Base-by-base conservation (phyloP, 2,113 vertebrate species). In the Rhinolophus sinicus region DNA sequence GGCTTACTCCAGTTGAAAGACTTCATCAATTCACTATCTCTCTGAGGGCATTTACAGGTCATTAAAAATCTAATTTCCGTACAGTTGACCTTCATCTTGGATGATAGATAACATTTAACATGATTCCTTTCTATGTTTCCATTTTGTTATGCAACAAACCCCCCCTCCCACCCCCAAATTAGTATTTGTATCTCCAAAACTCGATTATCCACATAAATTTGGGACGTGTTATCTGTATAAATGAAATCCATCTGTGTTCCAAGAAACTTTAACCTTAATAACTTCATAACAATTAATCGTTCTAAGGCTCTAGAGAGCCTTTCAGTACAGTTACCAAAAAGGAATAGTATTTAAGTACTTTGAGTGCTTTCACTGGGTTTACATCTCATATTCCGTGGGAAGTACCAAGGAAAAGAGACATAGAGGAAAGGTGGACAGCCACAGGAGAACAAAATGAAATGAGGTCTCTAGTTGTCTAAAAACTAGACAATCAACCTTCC, bases 261-360 rank as follows among this genome's bases (percentile, higher is more conserved):
- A 95, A 96, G 94, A 93, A 97, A 93, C 82, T 92, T 96, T 33
- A 93, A 86, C 72, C 38, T 91, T 80, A 93, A 78, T 94, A 92
- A 94, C 92, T 75, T 97, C 65, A 73, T 81, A 47, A 75, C 89
- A 88, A 95, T 93, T 81, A 92, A 96, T 89, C 70, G 28, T 33
- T 90, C 28, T 80, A 77, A 95, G 88, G 72, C 90, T 94, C 70
- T 35, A 93, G 58, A 89, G 70, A 96, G 35, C 47, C 44, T 90
- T 90, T 93, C 76, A 54, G 38, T 30, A 30, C 67, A 86, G 84
- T 76, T 88, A 18, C 81, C 90, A 92, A 88, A 93, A 90, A 90
- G 44, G 44, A 88, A 75, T 77, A 67, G 21, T 44, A 28, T 33
- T 50, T 81, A 93, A 81, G 16, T 38, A 14, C 62, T 69, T 56